phyloP scores from a whole-genome alignment of 2,888 invertebrate species.

The Cremastobaeus sp. region DNA sequence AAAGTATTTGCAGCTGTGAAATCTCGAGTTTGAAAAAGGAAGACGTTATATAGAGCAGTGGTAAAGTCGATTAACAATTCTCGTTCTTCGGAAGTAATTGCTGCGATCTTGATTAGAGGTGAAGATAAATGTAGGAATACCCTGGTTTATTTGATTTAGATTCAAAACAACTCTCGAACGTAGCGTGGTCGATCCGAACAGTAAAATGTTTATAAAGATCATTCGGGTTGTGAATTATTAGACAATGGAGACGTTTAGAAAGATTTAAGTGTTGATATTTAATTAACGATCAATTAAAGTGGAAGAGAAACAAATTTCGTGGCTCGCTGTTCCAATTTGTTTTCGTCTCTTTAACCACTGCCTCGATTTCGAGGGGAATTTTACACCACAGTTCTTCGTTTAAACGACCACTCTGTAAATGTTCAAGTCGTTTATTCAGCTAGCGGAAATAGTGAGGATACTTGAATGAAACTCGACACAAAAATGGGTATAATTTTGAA shows the following conservation, averaged over 20 bases:
- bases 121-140: slow-evolving; percentile 2
- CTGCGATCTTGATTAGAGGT: background rate
- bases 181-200: no score
- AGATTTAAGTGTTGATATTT: no score
- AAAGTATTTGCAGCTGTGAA: background rate
- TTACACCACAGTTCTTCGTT: slow-evolving; percentile 24
- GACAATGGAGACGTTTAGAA: no score
- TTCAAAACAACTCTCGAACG: no score
- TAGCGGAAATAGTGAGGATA: slow-evolving; percentile 12
- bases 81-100: background rate
- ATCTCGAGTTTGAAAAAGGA: no score
- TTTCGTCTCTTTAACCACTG: slow-evolving; percentile 23
- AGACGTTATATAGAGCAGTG: no score
- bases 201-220: no score
- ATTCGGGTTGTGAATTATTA: no score
- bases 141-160: slow-evolving; percentile 2
- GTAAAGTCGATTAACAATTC: slow-evolving; percentile 1
- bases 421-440: slow-evolving; percentile 22
- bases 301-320: slow-evolving; percentile 29
- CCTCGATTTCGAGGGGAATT: slow-evolving; percentile 32
- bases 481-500: slow-evolving; percentile 15
- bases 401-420: slow-evolving; percentile 32
- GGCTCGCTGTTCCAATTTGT: slow-evolving; percentile 31
- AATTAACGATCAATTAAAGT: slow-evolving; percentile 58
- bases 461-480: slow-evolving; percentile 12